These are phyloP conservation scores for Cephalopterus ornatus DNA, from an alignment of 2,113 vertebrate genomes.

Conservation along the genomic window DNA sequence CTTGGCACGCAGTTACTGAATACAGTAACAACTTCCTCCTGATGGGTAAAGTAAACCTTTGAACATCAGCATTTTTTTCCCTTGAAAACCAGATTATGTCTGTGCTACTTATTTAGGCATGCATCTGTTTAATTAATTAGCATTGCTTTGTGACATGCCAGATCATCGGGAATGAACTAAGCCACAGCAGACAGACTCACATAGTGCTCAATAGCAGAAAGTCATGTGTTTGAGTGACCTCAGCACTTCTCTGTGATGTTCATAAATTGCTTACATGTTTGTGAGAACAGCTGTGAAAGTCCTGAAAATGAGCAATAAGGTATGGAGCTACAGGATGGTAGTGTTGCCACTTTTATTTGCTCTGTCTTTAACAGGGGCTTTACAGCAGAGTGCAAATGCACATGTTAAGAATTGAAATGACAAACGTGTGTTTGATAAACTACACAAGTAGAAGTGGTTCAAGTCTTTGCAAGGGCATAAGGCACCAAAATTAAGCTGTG, in stretches of 20 bases:
- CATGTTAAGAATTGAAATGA: neutral
- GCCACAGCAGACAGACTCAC: neutral
- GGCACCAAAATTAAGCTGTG: neutral
- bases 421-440: neutral
- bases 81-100: neutral
- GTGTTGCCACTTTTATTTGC: neutral
- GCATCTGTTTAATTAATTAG: constrained; percentile 1
- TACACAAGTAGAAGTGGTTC: neutral
- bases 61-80: neutral
- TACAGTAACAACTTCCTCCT: neutral
- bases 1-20: neutral
- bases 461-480: neutral
- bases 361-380: neutral
- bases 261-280: neutral
- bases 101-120: neutral
- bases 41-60: neutral
- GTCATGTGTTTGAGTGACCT: neutral
- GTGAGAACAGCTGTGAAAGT: constrained; percentile 32
- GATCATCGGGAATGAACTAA: neutral
- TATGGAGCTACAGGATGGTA: neutral
- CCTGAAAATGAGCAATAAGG: neutral
- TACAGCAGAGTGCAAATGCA: neutral
- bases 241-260: neutral
- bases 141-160: neutral
- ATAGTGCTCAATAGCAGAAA: neutral